A percentile compares a stretch with the other conserved stretches of the same genome.
Conservation (phyloP, 2,797 vertebrate species). For the Pelochelys cantorii region DNA sequence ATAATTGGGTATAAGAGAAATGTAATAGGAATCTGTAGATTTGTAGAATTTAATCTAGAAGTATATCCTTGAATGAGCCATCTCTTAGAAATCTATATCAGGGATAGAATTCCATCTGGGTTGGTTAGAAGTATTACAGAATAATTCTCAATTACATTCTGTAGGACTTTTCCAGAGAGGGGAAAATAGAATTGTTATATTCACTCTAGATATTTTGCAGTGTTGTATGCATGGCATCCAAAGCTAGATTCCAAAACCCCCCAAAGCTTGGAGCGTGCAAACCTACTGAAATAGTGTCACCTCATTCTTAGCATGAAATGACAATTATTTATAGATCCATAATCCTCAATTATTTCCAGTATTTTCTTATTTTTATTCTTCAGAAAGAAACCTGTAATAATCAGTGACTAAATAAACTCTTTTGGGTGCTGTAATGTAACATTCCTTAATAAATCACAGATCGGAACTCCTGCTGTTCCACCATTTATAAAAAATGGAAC, state of each 20-base stretch:
- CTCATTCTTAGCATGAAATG: slow-evolving; percentile 52
- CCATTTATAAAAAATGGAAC: background rate
- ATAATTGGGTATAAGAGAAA: slow-evolving; percentile 48
- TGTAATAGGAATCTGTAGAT: background rate
- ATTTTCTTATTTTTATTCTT: background rate
- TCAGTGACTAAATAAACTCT: background rate
- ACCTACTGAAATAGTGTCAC: slow-evolving; percentile 58
- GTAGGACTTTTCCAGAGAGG: slow-evolving; percentile 43
- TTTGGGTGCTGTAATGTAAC: background rate
- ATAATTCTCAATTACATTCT: slow-evolving; percentile 53
- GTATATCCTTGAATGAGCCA: slow-evolving; percentile 56
- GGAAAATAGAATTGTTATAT: slow-evolving; percentile 8
- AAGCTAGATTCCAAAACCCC: slow-evolving; percentile 42
- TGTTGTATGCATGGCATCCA: slow-evolving; percentile 61
- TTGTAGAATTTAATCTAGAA: slow-evolving; percentile 23
- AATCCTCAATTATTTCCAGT: slow-evolving; percentile 38
- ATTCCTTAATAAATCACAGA: background rate
- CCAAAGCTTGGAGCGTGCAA: slow-evolving; percentile 56
- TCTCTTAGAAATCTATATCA: slow-evolving; percentile 36
- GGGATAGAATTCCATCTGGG: slow-evolving; percentile 34
- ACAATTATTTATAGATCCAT: slow-evolving; percentile 56
- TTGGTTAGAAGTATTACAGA: slow-evolving; percentile 48
- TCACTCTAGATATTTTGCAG: slow-evolving; percentile 63
- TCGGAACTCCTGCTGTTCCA: background rate
- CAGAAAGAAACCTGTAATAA: background rate